phyloP scores from a whole-genome alignment of 2,113 vertebrate species.

The Smithornis capensis region DNA sequence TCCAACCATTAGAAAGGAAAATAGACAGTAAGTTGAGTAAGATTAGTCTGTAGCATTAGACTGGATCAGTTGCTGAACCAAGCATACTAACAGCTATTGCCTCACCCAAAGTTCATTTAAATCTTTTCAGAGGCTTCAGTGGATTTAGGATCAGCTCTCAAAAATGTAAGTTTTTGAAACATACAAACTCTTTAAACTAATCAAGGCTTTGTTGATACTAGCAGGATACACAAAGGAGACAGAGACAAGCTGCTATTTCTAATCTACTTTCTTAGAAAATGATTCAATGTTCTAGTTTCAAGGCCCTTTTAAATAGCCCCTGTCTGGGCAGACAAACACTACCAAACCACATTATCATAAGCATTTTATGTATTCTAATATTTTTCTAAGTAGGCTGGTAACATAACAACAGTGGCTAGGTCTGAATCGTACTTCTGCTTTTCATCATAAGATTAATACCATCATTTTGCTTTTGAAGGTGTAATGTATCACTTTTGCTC shows the following conservation, averaged over 20 bases:
- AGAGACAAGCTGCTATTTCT: background rate
- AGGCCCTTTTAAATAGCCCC: background rate
- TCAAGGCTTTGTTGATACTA: background rate
- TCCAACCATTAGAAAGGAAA: background rate
- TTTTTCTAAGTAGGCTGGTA: background rate
- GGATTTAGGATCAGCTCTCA: background rate
- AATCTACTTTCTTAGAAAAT: background rate
- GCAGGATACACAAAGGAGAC: background rate
- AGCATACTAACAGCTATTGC: background rate
- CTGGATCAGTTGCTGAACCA: background rate
- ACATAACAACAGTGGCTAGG: background rate
- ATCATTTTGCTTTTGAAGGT: background rate
- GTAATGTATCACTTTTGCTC: background rate
- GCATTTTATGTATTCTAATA: background rate
- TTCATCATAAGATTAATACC: background rate
- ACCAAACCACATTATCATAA: background rate
- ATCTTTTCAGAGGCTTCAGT: background rate
- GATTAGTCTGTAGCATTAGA: background rate
- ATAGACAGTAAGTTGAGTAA: background rate
- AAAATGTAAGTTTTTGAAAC: background rate
- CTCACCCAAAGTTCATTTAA: background rate
- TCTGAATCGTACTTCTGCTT: background rate
- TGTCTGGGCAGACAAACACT: background rate
- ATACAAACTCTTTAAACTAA: background rate
- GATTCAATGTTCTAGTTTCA: rapidly evolving